Base-by-base conservation (phyloP, 2,113 vertebrate species). In the Coturnix japonica region DNA sequence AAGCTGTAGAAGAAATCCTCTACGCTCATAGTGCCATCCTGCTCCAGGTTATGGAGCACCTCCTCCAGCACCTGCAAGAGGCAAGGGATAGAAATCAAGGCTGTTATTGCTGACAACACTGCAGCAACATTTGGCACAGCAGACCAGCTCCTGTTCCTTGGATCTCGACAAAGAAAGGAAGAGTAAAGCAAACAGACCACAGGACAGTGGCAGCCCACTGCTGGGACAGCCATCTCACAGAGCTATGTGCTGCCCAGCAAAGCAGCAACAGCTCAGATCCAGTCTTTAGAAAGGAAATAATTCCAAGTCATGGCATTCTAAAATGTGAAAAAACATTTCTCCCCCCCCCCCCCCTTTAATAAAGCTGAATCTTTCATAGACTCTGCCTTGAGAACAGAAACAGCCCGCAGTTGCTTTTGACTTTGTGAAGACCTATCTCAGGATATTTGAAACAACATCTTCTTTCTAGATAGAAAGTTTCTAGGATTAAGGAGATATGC, bases 1-100 rank as follows among this genome's bases (percentile, higher is more conserved):
- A 99, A 79, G 75, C 96, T 97, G 11, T 98, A 98, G 83, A 99
- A 98, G 95, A 99, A 99, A 8, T 99, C 98, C 95, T 98, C 97
- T 7, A 99, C 94, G 19, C 97, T 98, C 98, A 99, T 98, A 35
- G 97, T 97, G 20, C 97, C 98, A 9, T 98, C 97, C 3, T 97
- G 97, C 17, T 96, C 96, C 41, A 98, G 93, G 92, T 97, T 97
- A 69, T 96, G 97, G 56, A 99, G 96, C 6, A 97, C 93, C 46
- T 98, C 98, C 28, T 98, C 97, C 12, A 97, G 96, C 31, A 98
- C 80, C 99, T 99, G 94, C 69, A 88, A 84, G 82, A 0, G 0
- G 16, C 22, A n/a, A 3, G 28, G 61, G 66, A 63, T 1, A 67
- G 18, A 67, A 90, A 59, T 46, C 25, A 6, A 12, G 9, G 3